Evolutionary conservation across 2,113 vertebrate species (phyloP).

Genomic region (Panthera tigris): DNA sequence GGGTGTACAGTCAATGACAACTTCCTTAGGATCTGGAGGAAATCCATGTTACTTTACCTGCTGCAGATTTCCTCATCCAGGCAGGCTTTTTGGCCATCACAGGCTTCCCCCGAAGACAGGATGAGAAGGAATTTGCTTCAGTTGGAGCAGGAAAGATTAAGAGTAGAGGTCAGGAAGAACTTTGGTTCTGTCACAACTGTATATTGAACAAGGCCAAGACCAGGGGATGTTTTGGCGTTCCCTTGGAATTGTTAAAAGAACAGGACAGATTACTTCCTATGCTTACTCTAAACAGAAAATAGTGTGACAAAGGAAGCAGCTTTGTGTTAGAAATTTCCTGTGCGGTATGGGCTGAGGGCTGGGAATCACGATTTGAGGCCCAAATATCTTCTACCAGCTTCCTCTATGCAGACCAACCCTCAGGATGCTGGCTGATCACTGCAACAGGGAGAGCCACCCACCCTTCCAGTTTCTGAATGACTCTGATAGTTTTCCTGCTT

Average conservation of each 20-base stretch:
- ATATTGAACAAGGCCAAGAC: constrained; percentile 37
- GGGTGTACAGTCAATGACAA: neutral
- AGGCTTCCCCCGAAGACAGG: constrained; percentile 48
- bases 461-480: constrained; percentile 1
- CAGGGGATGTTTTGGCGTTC: constrained; percentile 66
- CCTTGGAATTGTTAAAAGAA: constrained; percentile 72
- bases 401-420: neutral
- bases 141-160: constrained; percentile 38
- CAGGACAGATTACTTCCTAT: constrained; percentile 72
- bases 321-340: constrained; percentile 78
- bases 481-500: neutral
- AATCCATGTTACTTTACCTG: neutral
- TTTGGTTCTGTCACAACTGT: constrained; percentile 40
- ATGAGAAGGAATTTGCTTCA: constrained; percentile 29
- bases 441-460: neutral
- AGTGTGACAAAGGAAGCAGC: constrained; percentile 76
- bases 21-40: neutral
- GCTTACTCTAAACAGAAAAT: constrained; percentile 68
- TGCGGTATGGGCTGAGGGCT: neutral
- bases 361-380: constrained; percentile 51
- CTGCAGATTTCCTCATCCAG: neutral
- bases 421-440: neutral
- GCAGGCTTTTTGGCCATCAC: neutral
- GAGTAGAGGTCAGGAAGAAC: constrained; percentile 61
- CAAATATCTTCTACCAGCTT: constrained; percentile 35